A percentile compares a stretch with the other conserved stretches of the same genome.
Conservation (phyloP, 2,113 vertebrate species). For the Perca flavescens region DNA sequence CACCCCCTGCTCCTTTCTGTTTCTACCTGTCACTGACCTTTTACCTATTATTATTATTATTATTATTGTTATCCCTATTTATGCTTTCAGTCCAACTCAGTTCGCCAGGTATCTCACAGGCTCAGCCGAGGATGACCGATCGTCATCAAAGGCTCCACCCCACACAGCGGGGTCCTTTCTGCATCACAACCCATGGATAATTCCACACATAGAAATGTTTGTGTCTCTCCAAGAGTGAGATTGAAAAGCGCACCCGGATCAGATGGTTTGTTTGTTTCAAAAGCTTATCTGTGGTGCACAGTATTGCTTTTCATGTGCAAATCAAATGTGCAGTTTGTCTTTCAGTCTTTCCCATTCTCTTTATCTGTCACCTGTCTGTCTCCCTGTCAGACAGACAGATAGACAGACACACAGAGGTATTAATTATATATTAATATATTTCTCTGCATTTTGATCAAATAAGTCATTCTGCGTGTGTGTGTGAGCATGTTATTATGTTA, state of each 20-base stretch:
- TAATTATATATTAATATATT: conserved; percentile 21
- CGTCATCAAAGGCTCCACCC: conserved; percentile 51
- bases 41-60: background rate
- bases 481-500: conserved; percentile 17
- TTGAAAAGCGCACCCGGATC: conserved; percentile 59
- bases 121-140: conserved; percentile 50
- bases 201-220: conserved; percentile 61
- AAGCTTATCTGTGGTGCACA: conserved; percentile 65
- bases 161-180: conserved; percentile 55
- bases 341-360: background rate
- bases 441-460: conserved; percentile 21
- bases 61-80: conserved; percentile 9
- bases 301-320: conserved; percentile 53
- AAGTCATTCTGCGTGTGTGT: background rate
- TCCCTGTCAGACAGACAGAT: background rate
- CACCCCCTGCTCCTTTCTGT: background rate
- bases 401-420: background rate
- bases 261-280: conserved; percentile 68
- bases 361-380: background rate
- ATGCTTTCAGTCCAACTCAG: conserved; percentile 38
- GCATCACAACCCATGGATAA: conserved; percentile 45
- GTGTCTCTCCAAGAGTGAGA: conserved; percentile 55
- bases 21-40: conserved; percentile 54
- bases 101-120: conserved; percentile 23
- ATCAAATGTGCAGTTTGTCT: conserved; percentile 53